Evolutionary conservation across 2,888 invertebrate genomes (phyloP), one percentile per base, ranked within the genome.

Genomic region (Dinocampus coccinellae): DNA sequence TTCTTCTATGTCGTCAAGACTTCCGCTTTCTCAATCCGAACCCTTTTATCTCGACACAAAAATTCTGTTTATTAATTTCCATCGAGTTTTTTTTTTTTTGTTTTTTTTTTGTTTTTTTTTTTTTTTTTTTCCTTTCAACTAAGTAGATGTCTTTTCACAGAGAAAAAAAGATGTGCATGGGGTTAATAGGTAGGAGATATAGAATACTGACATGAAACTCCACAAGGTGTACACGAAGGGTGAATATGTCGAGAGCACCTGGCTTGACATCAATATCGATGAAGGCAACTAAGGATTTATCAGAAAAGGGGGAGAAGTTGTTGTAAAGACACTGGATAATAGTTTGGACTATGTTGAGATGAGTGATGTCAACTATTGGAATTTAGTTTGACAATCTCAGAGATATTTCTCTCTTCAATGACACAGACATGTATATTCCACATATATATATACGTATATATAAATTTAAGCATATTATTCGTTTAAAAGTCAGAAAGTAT

Each of bases 221-320:
- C 58, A 22, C 26, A 47, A 55, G 55, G 42, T 33, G 24, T 34
- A 52, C 57, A 57, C 26, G 16, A 58, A 24, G 33, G 33, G 63
- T 60, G 33, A 65, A 70, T 65, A 52, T 70, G 53, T 33, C 61
- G 53, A 47, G 34, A 70, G 57, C 65, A 70, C 70, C 70, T 65
- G 65, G 36, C 53, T 52, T 52, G 26, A 26, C 60, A 65, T 70
- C 70, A 70, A 70, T 70, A 70, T 70, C 70, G 60, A 64, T 70
- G 69, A 65, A 42, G 26, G 26, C 53, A 61, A 52, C 64, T 64
- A 58, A 36, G 60, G 65, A 52, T 42, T 64, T 42, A 55, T 66
- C 20, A 64, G 22, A 26, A 22, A 16, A 16, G 24, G 24, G 26
- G 64, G 34, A 22, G 57, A 33, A 24, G 36, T 65, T 70, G 47